Conservation (phyloP, 2,797 vertebrate species). For the Hoplostethus mediterraneus region DNA sequence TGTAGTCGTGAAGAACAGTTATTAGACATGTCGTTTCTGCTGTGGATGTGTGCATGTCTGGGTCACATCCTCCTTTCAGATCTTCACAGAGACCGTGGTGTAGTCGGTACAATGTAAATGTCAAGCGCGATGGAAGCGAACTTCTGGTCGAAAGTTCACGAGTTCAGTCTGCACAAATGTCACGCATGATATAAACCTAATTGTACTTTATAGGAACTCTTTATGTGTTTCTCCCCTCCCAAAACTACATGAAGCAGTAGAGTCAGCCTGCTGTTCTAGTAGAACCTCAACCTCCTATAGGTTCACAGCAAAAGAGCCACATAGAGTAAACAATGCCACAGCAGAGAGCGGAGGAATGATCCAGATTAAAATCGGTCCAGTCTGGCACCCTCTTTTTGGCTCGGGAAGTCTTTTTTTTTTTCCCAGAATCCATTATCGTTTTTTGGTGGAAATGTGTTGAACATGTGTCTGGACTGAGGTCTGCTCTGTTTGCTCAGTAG, state of each 20-base stretch:
- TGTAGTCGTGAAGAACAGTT: too few species aligned
- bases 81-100: too few species aligned
- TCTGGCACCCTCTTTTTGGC: constrained; percentile 54
- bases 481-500: constrained; percentile 49
- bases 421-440: constrained; percentile 27
- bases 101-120: too few species aligned
- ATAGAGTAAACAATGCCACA: background rate
- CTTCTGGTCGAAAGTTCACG: too few species aligned
- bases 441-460: constrained; percentile 54
- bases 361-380: constrained; percentile 26
- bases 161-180: too few species aligned
- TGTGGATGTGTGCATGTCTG: too few species aligned
- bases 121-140: too few species aligned
- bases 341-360: background rate
- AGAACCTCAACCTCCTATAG: background rate
- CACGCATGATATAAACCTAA: too few species aligned
- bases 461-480: constrained; percentile 52
- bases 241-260: background rate
- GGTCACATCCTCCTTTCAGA: too few species aligned
- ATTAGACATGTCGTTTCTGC: too few species aligned
- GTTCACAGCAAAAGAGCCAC: constrained; percentile 1
- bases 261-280: background rate
- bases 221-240: too few species aligned
- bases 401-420: constrained; percentile 11
- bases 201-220: too few species aligned